phyloP scores from a whole-genome alignment of 2,888 invertebrate genomes.

The Chloroclystis v-ata region DNA sequence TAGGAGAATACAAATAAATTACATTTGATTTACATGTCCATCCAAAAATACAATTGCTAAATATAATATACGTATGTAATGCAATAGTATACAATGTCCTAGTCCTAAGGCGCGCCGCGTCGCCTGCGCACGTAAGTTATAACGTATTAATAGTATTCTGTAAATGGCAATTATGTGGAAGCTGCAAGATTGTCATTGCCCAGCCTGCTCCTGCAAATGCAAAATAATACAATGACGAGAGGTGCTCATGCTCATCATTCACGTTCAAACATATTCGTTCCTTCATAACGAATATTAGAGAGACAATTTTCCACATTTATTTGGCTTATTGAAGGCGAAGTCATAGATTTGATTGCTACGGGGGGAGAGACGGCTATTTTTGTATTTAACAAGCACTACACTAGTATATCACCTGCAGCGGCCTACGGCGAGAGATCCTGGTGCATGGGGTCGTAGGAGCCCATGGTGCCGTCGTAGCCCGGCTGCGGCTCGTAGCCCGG shows the following conservation, averaged over 20 bases:
- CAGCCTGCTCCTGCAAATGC: constrained; percentile 43
- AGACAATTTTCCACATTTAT: too few relatives aligned
- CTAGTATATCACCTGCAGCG: constrained; percentile 7
- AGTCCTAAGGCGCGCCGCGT: constrained; percentile 48
- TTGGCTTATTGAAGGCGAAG: too few relatives aligned
- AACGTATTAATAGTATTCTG: constrained; percentile 48
- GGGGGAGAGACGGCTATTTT: too few relatives aligned
- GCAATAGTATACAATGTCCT: constrained; percentile 68
- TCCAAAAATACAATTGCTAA: constrained; percentile 64
- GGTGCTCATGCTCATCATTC: too few relatives aligned
- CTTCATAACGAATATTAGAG: too few relatives aligned
- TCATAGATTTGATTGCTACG: too few relatives aligned
- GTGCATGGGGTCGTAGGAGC: constrained; percentile 95
- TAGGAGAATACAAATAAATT: constrained; percentile 55
- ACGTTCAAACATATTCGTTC: too few relatives aligned
- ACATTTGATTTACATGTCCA: constrained; percentile 54
- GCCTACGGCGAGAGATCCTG: constrained; percentile 85
- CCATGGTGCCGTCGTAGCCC: constrained; percentile 92
- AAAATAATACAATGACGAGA: too few relatives aligned
- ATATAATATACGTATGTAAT: constrained; percentile 48
- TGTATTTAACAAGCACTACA: too few relatives aligned
- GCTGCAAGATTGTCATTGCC: constrained; percentile 55
- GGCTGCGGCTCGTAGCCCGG: constrained; percentile 94
- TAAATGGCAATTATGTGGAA: constrained; percentile 73
- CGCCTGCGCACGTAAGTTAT: constrained; percentile 28